Conservation (phyloP, 2,113 vertebrate genomes). For the Notiomystis cincta region DNA sequence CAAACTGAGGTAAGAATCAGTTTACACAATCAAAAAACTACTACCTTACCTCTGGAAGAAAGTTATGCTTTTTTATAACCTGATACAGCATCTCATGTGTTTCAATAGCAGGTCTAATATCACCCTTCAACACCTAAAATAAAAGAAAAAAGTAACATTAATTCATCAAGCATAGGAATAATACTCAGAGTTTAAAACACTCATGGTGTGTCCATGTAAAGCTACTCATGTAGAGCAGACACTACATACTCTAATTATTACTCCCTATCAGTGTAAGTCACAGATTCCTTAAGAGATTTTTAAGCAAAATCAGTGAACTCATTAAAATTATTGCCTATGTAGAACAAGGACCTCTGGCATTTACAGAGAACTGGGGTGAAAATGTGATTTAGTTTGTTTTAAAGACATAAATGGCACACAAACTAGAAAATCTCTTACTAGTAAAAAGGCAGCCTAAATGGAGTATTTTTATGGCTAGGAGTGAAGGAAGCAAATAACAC, state of each 20-base stretch:
- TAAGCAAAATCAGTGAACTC: neutral
- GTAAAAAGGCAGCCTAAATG: neutral
- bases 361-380: neutral
- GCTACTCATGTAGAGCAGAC: neutral
- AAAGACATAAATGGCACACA: neutral
- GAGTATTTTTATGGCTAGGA: neutral
- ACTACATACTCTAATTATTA: neutral
- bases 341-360: neutral
- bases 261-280: neutral
- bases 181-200: neutral
- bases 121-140: conserved; percentile 92
- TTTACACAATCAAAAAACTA: neutral
- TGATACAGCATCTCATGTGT: conserved; percentile 99
- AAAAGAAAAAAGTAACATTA: neutral
- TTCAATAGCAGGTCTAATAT: conserved; percentile 97
- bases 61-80: conserved; percentile 99
- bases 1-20: neutral
- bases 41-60: conserved; percentile 90
- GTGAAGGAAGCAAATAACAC: neutral
- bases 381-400: neutral
- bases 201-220: neutral
- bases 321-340: neutral
- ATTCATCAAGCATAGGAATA: neutral
- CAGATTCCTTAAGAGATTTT: neutral
- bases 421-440: neutral